A percentile compares a stretch with the other conserved stretches of the same genome.
These are phyloP conservation scores for Macquaria ambigua DNA, from an alignment of 2,113 vertebrate genomes.

Conservation along the genomic window DNA sequence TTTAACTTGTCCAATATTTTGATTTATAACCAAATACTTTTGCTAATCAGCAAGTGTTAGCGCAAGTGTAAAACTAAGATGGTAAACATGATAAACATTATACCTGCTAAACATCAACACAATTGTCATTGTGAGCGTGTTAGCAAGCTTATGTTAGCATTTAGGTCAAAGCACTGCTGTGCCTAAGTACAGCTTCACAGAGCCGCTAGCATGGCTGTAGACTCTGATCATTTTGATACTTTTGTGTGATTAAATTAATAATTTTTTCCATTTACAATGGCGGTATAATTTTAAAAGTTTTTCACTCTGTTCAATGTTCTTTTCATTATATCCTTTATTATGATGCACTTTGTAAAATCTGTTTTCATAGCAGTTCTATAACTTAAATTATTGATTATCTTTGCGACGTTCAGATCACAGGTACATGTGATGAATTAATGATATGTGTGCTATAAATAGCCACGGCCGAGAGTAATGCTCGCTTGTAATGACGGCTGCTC, in stretches of 20 bases:
- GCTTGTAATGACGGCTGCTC: background rate
- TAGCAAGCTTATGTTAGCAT: background rate
- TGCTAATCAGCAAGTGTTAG: background rate
- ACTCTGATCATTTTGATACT: background rate
- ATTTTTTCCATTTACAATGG: background rate
- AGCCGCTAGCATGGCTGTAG: background rate
- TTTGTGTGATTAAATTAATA: background rate
- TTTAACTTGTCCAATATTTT: no score
- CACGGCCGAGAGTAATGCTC: background rate
- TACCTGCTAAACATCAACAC: background rate
- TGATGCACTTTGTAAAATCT: background rate
- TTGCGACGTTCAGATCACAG: background rate
- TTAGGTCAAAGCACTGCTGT: no score
- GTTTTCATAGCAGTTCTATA: background rate
- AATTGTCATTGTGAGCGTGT: no score
- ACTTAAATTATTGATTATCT: constrained; percentile 8
- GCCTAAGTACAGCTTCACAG: background rate
- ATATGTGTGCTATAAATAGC: background rate
- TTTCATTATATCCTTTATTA: background rate
- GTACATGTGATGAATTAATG: constrained; percentile 29
- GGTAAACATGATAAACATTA: background rate
- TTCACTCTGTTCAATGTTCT: background rate
- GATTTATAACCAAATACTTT: no score
- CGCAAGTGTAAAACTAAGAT: no score
- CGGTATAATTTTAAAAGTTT: background rate